Base-by-base conservation (phyloP, 35 echinoderm and acorn worm species). In the Anneissia japonica region DNA sequence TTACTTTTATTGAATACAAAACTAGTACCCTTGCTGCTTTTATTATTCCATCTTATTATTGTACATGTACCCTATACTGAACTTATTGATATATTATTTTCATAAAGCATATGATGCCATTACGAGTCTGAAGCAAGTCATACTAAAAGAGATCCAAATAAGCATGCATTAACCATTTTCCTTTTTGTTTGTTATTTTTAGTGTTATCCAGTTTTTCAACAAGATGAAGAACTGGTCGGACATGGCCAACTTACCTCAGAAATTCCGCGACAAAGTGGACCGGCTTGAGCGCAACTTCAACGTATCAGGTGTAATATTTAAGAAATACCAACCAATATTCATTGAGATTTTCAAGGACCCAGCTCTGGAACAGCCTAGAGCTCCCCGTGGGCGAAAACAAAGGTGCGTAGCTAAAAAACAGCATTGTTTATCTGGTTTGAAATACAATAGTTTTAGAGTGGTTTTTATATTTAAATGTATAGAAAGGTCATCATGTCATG, bases 181-280 rank as follows among this genome's bases (percentile, higher is more conserved):
- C 35, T 72, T 77, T 88, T 26, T 75, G 23, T 75, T 4, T 75
- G 3, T n/a, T 75, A 30, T 9, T 81, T 34, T 5, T 87, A 99
- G 96, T 90, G 85, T 99, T 5, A 90, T 99, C n/a, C 96, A 99
- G 87, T 99, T 99, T 82, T 99, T 99, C 86, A 92, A 84, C 84
- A 99, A 99, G 89, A 99, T 99, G 92, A 99, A 99, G 80, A 99
- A 99, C 37, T 99, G 96, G 96, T 84, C 89, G 5, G 96, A 99
- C 87, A 99, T 99, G 96, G 96, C 96, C 76, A 99, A 99, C 64
- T 75, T 99, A 19, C 92, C 96, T 17, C 86, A 93, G 39, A 90
- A 99, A 73, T 91, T 99, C 72, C 89, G 96, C 0, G 96, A 99
- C 84, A 93, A 99, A 84, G 92, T 99, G 4, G 96, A 99, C 45